Conservation (phyloP, 2,113 vertebrate species). For the Rana temporaria region DNA sequence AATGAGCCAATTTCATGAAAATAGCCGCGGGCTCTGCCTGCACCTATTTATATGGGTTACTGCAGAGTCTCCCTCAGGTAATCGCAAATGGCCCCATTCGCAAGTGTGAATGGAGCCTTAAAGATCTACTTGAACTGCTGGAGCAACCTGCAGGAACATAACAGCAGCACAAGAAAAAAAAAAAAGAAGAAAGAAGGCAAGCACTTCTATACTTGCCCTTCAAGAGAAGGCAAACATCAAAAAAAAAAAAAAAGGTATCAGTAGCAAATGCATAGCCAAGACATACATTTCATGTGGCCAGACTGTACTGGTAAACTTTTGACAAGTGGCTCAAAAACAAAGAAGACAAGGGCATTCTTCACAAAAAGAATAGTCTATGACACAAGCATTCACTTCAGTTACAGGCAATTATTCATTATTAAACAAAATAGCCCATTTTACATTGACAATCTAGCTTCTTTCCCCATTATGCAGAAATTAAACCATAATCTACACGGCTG, state of each 20-base stretch:
- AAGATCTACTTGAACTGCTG: too few species aligned
- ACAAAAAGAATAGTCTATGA: neutral
- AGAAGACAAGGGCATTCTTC: neutral
- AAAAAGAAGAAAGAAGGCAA: too few species aligned
- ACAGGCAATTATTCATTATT: conserved; percentile 43
- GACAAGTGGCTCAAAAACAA: neutral
- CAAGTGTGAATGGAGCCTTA: too few species aligned
- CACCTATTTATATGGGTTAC: too few species aligned
- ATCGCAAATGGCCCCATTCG: too few species aligned
- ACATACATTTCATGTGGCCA: neutral
- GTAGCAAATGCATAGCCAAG: neutral
- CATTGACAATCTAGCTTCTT: conserved; percentile 13
- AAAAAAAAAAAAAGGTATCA: neutral
- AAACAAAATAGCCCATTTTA: conserved; percentile 26
- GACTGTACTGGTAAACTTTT: neutral
- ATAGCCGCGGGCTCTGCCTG: too few species aligned
- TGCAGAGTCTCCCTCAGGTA: too few species aligned
- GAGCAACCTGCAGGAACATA: too few species aligned
- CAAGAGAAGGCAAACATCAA: neutral
- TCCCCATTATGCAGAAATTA: conserved; percentile 39
- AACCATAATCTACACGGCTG: conserved; percentile 41
- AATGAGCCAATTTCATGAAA: too few species aligned
- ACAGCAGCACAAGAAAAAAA: too few species aligned
- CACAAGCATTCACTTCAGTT: conserved; percentile 9
- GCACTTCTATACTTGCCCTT: neutral